A percentile compares a stretch with the other conserved stretches of the same genome.
phyloP scores from a whole-genome alignment of 1,140 invertebrate species.

The Leptopilina boulardi region DNA sequence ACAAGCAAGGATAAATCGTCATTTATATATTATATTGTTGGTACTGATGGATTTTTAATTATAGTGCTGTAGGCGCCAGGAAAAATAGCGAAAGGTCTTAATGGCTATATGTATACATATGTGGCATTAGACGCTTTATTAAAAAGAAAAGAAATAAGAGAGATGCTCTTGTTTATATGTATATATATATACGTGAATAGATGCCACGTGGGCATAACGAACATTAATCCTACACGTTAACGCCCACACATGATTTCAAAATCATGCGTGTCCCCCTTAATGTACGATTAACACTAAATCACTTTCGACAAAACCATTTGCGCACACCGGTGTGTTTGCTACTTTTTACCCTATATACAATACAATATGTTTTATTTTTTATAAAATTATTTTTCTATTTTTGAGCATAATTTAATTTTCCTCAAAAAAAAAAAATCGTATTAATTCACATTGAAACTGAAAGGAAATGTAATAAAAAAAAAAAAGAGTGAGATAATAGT shows the following conservation, averaged over 20 bases:
- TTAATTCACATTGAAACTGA: too few relatives aligned
- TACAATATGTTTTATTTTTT: too few relatives aligned
- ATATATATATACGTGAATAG: too few relatives aligned
- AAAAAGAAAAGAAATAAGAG: not conserved
- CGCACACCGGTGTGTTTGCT: not conserved
- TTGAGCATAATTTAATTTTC: too few relatives aligned
- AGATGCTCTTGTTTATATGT: slow-evolving; percentile 29
- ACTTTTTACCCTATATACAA: not conserved
- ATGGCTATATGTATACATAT: not conserved
- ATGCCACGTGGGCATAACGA: slow-evolving; percentile 3
- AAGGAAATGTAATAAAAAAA: too few relatives aligned
- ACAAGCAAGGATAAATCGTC: not conserved
- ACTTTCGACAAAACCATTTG: slow-evolving; percentile 13
- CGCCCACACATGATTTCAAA: slow-evolving; percentile 18
- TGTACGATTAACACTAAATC: slow-evolving; percentile 17
- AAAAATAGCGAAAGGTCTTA: not conserved
- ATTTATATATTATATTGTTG: not conserved
- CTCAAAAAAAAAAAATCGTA: too few relatives aligned
- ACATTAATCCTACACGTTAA: slow-evolving; percentile 31
- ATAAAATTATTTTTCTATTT: too few relatives aligned
- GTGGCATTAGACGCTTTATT: not conserved
- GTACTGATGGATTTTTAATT: slow-evolving; percentile 20
- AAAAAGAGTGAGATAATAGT: too few relatives aligned
- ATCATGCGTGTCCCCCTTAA: slow-evolving; percentile 31
- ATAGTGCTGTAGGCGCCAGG: slow-evolving; percentile 22